phyloP scores from a whole-genome alignment of 2,888 invertebrate genomes.

The Drosophila anomalata region DNA sequence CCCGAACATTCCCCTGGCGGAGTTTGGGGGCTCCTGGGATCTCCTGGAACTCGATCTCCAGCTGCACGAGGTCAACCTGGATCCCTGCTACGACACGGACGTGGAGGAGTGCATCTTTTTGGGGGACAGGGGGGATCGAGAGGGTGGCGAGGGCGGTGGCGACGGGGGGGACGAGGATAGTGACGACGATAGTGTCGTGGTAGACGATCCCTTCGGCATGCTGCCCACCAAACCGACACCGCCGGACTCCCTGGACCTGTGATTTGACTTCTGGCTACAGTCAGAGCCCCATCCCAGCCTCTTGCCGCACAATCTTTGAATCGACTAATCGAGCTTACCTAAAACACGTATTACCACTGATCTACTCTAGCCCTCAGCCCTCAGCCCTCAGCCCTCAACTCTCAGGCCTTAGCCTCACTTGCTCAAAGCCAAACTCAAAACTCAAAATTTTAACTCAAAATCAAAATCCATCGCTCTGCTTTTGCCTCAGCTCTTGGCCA shows the following conservation, averaged over 20 bases:
- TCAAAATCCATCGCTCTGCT: constrained; percentile 24
- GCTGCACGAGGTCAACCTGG: constrained; percentile 86
- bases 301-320: constrained; percentile 55
- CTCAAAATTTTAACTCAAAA: background rate
- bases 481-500: constrained; percentile 29
- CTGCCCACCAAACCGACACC: constrained; percentile 87
- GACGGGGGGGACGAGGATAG: constrained; percentile 39
- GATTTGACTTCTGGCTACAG: constrained; percentile 82
- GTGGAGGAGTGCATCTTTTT: constrained; percentile 87
- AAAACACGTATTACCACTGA: constrained; percentile 37
- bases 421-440: constrained; percentile 1
- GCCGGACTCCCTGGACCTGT: constrained; percentile 85
- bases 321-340: constrained; percentile 60
- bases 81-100: constrained; percentile 87
- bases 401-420: constrained; percentile 1
- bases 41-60: constrained; percentile 87
- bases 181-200: constrained; percentile 66
- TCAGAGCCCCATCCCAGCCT: constrained; percentile 43
- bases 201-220: constrained; percentile 85
- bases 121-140: constrained; percentile 83
- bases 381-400: background rate
- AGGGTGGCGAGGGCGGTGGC: constrained; percentile 24
- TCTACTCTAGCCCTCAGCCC: constrained; percentile 17
- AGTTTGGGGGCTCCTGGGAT: constrained; percentile 86
- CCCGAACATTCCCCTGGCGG: constrained; percentile 78